These are phyloP conservation scores for Benitochromis conjunctus DNA, from an alignment of 2,113 vertebrate species.

Conservation along the genomic window DNA sequence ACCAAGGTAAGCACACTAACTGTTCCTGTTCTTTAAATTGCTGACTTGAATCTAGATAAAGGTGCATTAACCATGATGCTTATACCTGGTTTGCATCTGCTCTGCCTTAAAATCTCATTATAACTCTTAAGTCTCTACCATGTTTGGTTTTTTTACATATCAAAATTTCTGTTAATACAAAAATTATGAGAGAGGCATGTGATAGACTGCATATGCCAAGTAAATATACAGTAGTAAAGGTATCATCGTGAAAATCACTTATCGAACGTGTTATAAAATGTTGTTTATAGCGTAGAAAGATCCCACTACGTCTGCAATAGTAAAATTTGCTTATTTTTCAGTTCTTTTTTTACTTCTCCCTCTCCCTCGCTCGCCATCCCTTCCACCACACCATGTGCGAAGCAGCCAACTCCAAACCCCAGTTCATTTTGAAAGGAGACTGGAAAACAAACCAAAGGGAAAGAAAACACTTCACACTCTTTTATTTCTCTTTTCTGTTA, in stretches of 20 bases:
- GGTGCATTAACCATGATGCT: background rate
- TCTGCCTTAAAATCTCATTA: background rate
- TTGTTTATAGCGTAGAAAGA: background rate
- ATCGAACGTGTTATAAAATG: background rate
- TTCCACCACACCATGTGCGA: constrained; percentile 56
- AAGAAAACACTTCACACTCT: constrained; percentile 68
- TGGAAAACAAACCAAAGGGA: constrained; percentile 74
- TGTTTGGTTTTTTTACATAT: background rate
- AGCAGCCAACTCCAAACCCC: constrained; percentile 62
- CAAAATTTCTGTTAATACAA: background rate
- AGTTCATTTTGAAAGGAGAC: constrained; percentile 69
- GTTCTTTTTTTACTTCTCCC: background rate
- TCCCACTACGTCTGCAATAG: background rate
- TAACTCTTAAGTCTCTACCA: background rate
- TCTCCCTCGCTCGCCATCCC: background rate
- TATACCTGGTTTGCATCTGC: background rate
- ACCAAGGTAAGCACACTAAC: background rate
- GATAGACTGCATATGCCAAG: background rate
- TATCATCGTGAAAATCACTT: background rate
- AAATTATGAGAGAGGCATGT: background rate
- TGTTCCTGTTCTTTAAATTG: background rate
- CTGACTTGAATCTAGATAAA: background rate
- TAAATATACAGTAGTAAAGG: background rate
- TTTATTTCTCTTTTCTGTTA: constrained; percentile 21
- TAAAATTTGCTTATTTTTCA: background rate